Evolutionary conservation across 1,140 invertebrate genomes (phyloP), one percentile per base, ranked within the genome.

Genomic region (Hylyphantes graminicola): DNA sequence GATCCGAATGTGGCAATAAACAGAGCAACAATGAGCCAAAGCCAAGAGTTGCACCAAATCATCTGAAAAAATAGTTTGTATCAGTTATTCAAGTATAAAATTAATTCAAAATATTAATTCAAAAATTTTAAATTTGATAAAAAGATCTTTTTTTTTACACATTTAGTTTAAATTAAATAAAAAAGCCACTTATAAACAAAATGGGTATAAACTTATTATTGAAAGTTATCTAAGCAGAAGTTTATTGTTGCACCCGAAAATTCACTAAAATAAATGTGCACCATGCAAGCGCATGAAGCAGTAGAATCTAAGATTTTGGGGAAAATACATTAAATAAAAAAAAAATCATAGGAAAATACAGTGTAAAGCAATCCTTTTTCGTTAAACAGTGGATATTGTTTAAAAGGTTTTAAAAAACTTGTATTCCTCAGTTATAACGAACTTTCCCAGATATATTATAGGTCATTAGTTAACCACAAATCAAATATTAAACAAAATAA

Each of bases 21-120:
- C 10, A 83, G 80, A 59, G 80, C 72, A 53, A 75, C 72, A 67
- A 83, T 83, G 50, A 83, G 80, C 80, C 80, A 83, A 65, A 83
- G 51, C 80, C 80, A 83, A 55, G 21, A 59, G 35, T 83, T 83
- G 74, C 65, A 19, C 57, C 59, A 74, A 83, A 83, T 65, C 80
- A 83, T 83, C 80, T 83, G 17, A 57, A 74, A 65, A 64, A 55
- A 57, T 63, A 63, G 13, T 48, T 50, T 35, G 8, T 21, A 70
- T 5, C 35, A 2, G 35, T 35, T 35, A 2, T 35, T 35, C 35
- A 35, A 35, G 5, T 35, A 35, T 35, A 35, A 35, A 35, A 35
- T 35, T 35, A 5, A 35, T 2, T 35, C 35, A 35, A 35, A 35
- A 35, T 35, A 35, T 35, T 35, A 35, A 35, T 35, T 1, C 5